Conservation (phyloP, 2,797 vertebrate genomes). For the Echiichthys vipera region DNA sequence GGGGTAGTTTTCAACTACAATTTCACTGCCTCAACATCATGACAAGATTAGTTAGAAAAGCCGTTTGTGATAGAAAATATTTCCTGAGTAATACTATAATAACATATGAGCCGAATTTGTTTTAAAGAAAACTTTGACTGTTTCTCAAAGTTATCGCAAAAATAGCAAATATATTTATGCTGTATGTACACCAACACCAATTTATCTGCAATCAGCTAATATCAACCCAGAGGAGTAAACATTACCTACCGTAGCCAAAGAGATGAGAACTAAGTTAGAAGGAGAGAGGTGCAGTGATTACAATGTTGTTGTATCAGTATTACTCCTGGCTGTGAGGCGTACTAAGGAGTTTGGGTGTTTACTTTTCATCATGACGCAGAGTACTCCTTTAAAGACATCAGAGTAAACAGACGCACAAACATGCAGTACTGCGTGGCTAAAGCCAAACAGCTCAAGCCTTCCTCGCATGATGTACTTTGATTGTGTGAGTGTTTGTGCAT, state of each 20-base stretch:
- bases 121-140: not conserved
- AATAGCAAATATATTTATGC: not conserved
- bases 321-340: not conserved
- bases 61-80: not conserved
- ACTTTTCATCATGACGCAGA: conserved; percentile 31
- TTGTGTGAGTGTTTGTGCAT: conserved; percentile 34
- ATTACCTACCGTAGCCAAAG: not conserved
- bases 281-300: not conserved
- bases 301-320: conserved; percentile 22
- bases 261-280: not conserved
- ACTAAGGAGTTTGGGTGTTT: conserved; percentile 35
- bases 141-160: not conserved
- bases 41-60: not conserved
- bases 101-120: not conserved
- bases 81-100: not conserved
- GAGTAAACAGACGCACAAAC: not conserved
- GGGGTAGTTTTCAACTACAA: not conserved
- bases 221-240: not conserved
- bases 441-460: not conserved
- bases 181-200: not conserved
- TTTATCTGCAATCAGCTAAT: not conserved
- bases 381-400: conserved; percentile 49
- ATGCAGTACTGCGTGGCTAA: not conserved
- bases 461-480: conserved; percentile 29
- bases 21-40: conserved; percentile 5